Evolutionary conservation across 2,888 invertebrate genomes (phyloP).

Genomic region (Limnephilus rhombicus): DNA sequence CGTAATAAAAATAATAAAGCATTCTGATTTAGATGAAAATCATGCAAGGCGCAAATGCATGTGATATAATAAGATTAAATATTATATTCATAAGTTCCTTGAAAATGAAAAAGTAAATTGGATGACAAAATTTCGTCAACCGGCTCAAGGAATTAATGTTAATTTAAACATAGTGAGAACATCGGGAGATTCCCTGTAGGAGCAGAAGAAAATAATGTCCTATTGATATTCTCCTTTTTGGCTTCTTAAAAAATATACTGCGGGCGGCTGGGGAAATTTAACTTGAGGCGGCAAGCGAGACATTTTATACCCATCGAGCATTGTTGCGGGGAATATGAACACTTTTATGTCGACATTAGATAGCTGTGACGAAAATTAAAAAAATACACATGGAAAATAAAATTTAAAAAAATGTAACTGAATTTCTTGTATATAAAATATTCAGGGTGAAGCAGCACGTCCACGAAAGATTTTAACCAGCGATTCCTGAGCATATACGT

Average conservation of each 20-base stretch:
- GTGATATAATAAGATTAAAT: background rate
- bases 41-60: background rate
- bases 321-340: conserved; percentile 12
- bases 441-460: too few species aligned
- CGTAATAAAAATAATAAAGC: too few species aligned
- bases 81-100: background rate
- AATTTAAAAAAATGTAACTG: background rate
- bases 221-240: background rate
- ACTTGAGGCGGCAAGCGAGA: conserved; percentile 29
- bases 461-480: too few species aligned
- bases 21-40: background rate
- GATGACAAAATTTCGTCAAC: background rate
- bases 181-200: background rate
- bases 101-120: background rate
- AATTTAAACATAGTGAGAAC: conserved; percentile 34
- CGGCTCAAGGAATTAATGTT: conserved; percentile 2
- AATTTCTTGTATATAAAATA: background rate
- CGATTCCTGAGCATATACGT: too few species aligned
- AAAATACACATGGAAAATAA: background rate
- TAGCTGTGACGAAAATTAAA: background rate
- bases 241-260: background rate
- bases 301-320: conserved; percentile 39
- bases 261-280: conserved; percentile 39
- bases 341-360: conserved; percentile 25
- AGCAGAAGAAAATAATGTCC: background rate